phyloP scores from a whole-genome alignment of 2,888 invertebrate species.

The Oscheius sp. region DNA sequence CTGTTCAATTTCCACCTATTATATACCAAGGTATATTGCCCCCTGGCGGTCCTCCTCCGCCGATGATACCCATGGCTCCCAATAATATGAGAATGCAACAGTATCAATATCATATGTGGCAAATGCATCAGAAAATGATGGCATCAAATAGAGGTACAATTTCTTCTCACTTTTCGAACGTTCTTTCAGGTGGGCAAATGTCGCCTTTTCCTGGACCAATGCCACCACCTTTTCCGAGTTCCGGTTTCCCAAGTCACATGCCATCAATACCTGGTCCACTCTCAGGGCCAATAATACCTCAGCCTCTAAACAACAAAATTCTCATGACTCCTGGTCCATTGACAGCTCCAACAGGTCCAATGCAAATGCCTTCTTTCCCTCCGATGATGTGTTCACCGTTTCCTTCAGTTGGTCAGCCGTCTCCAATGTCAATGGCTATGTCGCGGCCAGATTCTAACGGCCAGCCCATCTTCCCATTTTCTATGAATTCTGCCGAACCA shows the following conservation, averaged over 20 bases:
- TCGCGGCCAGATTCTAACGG: background rate
- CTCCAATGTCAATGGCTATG: background rate
- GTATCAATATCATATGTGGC: background rate
- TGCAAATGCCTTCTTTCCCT: background rate
- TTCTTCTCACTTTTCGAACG: background rate
- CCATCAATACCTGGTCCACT: background rate
- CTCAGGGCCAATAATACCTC: constrained; percentile 8
- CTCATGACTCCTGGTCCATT: background rate
- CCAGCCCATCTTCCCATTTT: background rate
- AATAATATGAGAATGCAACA: background rate
- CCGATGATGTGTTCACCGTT: background rate
- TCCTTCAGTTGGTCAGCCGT: background rate
- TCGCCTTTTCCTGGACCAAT: background rate
- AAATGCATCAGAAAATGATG: background rate
- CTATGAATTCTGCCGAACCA: background rate
- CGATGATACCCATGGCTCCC: too few relatives aligned
- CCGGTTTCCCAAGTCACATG: background rate
- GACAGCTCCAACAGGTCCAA: background rate
- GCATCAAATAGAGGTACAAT: background rate
- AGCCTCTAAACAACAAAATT: background rate
- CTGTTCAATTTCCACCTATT: background rate
- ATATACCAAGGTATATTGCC: too few relatives aligned
- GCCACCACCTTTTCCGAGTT: background rate
- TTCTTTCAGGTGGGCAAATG: background rate
- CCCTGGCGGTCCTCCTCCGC: too few relatives aligned